Evolutionary conservation across 2,113 vertebrate genomes (phyloP).

Genomic region (Crotalus horridus): DNA sequence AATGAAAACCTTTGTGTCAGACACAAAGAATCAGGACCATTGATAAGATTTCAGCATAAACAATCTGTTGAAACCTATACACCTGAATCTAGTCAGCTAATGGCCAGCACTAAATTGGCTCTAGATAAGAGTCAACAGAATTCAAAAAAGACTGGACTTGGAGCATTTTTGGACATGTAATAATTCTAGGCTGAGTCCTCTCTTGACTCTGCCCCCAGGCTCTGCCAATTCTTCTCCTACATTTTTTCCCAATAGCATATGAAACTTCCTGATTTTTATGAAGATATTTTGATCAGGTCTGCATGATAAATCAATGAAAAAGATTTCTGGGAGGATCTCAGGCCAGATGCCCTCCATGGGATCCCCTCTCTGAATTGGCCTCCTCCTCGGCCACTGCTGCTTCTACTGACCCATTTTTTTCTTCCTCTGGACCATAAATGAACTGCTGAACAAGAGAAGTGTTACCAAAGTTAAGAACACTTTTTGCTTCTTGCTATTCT

Average conservation of each 20-base stretch:
- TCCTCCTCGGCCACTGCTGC: background rate
- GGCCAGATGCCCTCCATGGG: background rate
- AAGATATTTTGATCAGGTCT: background rate
- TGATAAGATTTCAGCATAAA: background rate
- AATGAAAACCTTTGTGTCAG: background rate
- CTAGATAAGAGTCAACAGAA: background rate
- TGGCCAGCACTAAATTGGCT: background rate
- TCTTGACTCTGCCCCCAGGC: background rate
- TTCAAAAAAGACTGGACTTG: background rate
- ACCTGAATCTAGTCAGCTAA: background rate
- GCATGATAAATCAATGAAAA: background rate
- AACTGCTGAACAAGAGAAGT: background rate
- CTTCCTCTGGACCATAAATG: background rate
- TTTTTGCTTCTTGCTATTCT: background rate
- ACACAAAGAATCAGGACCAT: background rate
- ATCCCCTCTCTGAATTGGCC: background rate
- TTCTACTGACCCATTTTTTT: background rate
- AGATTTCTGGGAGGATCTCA: background rate
- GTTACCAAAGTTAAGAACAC: background rate
- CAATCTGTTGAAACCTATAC: background rate
- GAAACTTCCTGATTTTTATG: background rate
- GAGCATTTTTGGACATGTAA: background rate
- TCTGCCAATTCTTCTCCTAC: background rate
- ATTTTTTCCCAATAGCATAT: background rate
- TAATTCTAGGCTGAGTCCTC: background rate